Evolutionary conservation across 2,113 vertebrate species (phyloP).

Genomic region (Morphnarchus princeps): DNA sequence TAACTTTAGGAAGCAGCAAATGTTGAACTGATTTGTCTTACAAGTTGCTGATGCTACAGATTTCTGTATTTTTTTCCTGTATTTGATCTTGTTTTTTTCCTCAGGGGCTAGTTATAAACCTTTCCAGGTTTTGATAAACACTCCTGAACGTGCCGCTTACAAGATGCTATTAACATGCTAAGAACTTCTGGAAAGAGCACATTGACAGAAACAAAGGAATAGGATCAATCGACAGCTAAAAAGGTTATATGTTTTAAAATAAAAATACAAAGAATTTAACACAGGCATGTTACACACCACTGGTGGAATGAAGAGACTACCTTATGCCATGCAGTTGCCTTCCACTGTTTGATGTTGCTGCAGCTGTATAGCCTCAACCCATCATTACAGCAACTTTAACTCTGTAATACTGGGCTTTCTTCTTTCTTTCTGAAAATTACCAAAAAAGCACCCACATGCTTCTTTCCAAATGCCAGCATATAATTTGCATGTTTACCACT

Average conservation of each 20-base stretch:
- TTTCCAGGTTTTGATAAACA: background rate
- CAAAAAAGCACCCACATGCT: background rate
- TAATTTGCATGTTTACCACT: accelerated
- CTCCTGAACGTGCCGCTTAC: background rate
- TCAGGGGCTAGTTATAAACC: background rate
- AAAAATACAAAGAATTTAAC: accelerated
- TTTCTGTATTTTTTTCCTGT: background rate
- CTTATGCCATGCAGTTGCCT: background rate
- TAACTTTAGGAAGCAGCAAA: background rate
- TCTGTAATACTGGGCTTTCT: background rate
- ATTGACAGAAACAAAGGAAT: background rate
- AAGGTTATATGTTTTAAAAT: background rate
- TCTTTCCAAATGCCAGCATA: background rate
- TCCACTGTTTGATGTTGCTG: background rate
- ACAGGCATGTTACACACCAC: accelerated
- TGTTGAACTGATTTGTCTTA: background rate
- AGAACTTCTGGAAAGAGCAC: background rate
- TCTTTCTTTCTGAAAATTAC: background rate
- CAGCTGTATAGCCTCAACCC: background rate
- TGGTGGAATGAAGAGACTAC: background rate
- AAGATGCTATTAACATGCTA: background rate
- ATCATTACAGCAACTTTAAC: background rate
- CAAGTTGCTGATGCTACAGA: background rate
- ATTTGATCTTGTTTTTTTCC: background rate
- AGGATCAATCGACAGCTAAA: background rate